Evolutionary conservation across 1,140 invertebrate genomes (phyloP), one percentile per base, ranked within the genome.

Genomic region (Temnothorax curvispinosus): DNA sequence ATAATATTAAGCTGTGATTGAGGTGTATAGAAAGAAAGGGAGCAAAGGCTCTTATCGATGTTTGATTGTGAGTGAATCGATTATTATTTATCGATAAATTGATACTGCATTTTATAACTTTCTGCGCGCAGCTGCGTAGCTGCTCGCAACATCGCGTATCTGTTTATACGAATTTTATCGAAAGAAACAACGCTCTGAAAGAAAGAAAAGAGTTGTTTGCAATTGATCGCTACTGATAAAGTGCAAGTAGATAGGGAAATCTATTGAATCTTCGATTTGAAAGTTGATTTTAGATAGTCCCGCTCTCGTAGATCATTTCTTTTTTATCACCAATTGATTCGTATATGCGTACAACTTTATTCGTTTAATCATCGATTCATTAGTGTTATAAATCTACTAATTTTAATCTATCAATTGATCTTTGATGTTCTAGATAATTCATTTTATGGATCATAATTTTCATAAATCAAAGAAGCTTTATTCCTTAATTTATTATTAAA

Each of bases 1-100:
- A 27, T 27, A 1, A 27, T 27, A 27, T 27, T 27, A 9, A 15
- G 27, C 18, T 11, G 35, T 65, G 44, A 50, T 52, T 80, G 32
- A 67, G 13, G 13, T 21, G 27, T 47, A 3, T 0, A 5, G 38
- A 67, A 41, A 58, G 11, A 56, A 58, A 67, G 2, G 13, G n/a
- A 27, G 27, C 27, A 27, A 27, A 27, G 38, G 2, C 11, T 54
- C 13, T 80, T 67, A 27, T 69, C 9, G 3, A 21, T 21, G 7
- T 54, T 74, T 35, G 58, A 27, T 27, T 27, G 27, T 27, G 27
- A 13, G 38, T 75, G 18, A 1, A 3, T 52, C 4, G 6, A 69
- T 80, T 80, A n/a, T 80, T 80, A n/a, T 80, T 80, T 52, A 21
- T 54, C 27, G 0, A 21, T 47, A 11, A 50, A 50, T 52, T 80